phyloP scores from a whole-genome alignment of 2,113 vertebrate genomes.

The Rhinolophus ferrumequinum region DNA sequence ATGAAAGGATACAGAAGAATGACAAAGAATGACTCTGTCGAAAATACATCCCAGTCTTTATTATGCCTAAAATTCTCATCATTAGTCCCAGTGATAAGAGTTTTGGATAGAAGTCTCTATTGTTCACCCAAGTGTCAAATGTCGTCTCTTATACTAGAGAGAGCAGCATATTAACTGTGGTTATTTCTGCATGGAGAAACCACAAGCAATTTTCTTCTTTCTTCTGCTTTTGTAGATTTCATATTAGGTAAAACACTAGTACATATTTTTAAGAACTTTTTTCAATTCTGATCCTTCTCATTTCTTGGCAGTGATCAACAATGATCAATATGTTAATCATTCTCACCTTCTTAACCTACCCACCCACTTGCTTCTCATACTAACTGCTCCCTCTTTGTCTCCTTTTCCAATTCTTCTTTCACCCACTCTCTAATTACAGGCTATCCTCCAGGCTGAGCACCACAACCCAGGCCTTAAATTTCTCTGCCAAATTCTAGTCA shows the following conservation, averaged over 20 bases:
- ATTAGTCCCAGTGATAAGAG: neutral
- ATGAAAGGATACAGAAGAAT: neutral
- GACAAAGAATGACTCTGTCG: neutral
- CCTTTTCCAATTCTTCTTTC: neutral
- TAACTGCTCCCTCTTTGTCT: neutral
- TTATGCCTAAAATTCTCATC: conserved; percentile 40
- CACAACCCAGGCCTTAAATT: neutral
- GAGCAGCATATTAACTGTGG: neutral
- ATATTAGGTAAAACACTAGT: neutral
- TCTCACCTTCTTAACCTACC: neutral
- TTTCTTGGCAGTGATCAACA: neutral
- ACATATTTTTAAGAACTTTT: neutral
- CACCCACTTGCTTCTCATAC: neutral
- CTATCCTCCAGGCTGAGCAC: neutral
- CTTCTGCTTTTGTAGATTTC: neutral
- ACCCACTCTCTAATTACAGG: neutral
- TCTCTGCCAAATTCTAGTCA: neutral
- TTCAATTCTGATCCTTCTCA: neutral
- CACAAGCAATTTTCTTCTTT: conserved; percentile 23
- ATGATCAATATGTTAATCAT: neutral
- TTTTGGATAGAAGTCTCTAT: neutral
- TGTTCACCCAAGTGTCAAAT: neutral
- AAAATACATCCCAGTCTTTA: neutral
- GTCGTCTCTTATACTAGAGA: neutral
- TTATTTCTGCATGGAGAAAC: neutral